Conservation (phyloP, 2,797 vertebrate genomes). For the Salarias fasciatus region DNA sequence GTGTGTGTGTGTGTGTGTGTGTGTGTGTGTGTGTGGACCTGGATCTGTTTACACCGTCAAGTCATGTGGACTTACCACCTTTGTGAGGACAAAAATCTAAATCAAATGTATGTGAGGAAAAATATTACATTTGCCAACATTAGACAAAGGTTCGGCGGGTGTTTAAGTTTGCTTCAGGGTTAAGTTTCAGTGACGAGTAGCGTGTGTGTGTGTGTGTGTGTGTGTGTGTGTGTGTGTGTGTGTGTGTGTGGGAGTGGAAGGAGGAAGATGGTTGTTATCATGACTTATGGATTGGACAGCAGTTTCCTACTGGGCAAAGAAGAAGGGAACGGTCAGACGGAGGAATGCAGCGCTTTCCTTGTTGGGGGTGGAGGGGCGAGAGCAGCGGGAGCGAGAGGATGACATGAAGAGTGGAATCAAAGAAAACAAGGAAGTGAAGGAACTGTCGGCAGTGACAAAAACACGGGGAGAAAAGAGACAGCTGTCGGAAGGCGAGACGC, state of each 20-base stretch:
- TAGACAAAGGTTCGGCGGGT: too few species aligned
- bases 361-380: slow-evolving; percentile 31
- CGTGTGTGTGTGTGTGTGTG: slow-evolving; percentile 20
- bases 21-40: slow-evolving; percentile 24
- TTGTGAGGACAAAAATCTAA: too few species aligned
- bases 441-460: slow-evolving; percentile 27
- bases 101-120: too few species aligned
- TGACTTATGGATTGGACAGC: slow-evolving; percentile 81
- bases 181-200: too few species aligned
- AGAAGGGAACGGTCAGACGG: slow-evolving; percentile 57
- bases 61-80: too few species aligned
- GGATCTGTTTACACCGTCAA: too few species aligned
- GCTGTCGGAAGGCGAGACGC: slow-evolving; percentile 53
- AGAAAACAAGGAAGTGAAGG: slow-evolving; percentile 38
- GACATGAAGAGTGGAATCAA: slow-evolving; percentile 41
- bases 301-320: slow-evolving; percentile 71
- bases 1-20: slow-evolving; percentile 23
- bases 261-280: slow-evolving; percentile 74
- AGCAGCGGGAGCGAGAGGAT: slow-evolving; percentile 23
- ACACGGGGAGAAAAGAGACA: slow-evolving; percentile 42
- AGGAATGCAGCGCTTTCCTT: slow-evolving; percentile 45
- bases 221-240: slow-evolving; percentile 28
- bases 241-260: slow-evolving; percentile 38
- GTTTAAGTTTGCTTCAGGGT: too few species aligned
- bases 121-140: too few species aligned